Evolutionary conservation across 2,113 vertebrate genomes (phyloP), one percentile per base, ranked within the genome.

Genomic region (Antigone vipio): DNA sequence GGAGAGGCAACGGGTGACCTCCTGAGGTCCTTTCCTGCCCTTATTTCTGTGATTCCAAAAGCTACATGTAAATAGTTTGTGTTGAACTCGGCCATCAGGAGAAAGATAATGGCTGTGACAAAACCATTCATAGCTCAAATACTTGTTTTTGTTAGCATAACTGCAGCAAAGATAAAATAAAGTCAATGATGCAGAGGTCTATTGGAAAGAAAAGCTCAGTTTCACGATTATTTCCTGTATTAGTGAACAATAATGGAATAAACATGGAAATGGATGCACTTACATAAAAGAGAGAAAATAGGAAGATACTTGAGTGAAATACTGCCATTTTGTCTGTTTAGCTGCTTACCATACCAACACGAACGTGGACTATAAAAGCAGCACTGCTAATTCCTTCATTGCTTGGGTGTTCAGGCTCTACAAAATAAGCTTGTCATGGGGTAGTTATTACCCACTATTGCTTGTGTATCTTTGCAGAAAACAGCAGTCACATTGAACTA

Each of bases 111-210:
- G 52, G 23, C 88, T 66, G 30, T 85, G 80, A 89, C 66, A 81
- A 84, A 69, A 81, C 24, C 34, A 60, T 59, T 80, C 12, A 22
- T 72, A 85, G 59, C 56, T 96, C 59, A 80, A n/a, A 52, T 40
- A 23, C 23, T 90, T 89, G 40, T 22, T 72, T 85, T 78, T 85
- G 18, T 89, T 87, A 85, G 30, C 32, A 11, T 94, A 93, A 88
- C 93, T 94, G 53, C 77, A 95, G 76, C 95, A 86, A 96, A 91
- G 92, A 68, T 78, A 40, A 88, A 80, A 89, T 74, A 95, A 93
- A 96, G 49, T 89, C 85, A 97, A 76, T 2, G 47, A 88, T 82
- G 91, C 53, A 74, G 87, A 96, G 59, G 35, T 73, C 56, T 62
- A 40, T 74, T 94, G 74, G 85, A 87, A 96, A 86, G 71, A 85